Base-by-base conservation (phyloP, 2,888 invertebrate genomes). In the Petrophora chlorosata region DNA sequence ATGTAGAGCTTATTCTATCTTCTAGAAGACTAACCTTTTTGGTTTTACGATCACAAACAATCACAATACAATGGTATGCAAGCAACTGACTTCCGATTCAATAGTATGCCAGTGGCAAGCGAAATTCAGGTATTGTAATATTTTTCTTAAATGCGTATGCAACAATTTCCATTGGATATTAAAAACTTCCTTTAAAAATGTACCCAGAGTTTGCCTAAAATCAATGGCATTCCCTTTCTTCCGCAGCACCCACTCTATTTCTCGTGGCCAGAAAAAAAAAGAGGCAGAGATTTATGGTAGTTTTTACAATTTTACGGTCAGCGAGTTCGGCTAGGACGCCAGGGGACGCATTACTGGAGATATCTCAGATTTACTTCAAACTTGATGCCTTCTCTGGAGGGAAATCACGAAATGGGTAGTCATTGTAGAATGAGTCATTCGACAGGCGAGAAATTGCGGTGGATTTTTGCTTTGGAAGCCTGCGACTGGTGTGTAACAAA, bases 301-400 rank as follows among this genome's bases (percentile, higher is more conserved):
- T 88, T 87, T 86, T 88, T 85, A 86, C 86, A 87, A 88, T 88
- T 87, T 88, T 87, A 86, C 86, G 88, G 86, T 86, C 84, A 83
- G 79, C 76, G 85, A 75, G 81, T 82, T 82, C 79, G 78, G 77
- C 72, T 73, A 73, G 71, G 67, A 76, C 69, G 76, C 76, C 83
- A 65, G 61, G 86, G 87, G 86, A 87, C 78, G 80, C 86, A 84
- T 87, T 85, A 85, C 76, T 64, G 72, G 73, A 79, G 82, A 84
- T 86, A 84, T 85, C 83, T 71, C 79, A 84, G 86, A 86, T 85
- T 87, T 85, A 86, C 86, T 87, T 83, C 79, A 81, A 85, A 82
- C 79, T 85, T 82, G 82, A 86, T 81, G 79, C 74, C 73, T 80
- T 70, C 83, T 84, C 87, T 80, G 46, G 79, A 81, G 87, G 85